Evolutionary conservation across 2,113 vertebrate species (phyloP).

Genomic region (Bucco capensis): DNA sequence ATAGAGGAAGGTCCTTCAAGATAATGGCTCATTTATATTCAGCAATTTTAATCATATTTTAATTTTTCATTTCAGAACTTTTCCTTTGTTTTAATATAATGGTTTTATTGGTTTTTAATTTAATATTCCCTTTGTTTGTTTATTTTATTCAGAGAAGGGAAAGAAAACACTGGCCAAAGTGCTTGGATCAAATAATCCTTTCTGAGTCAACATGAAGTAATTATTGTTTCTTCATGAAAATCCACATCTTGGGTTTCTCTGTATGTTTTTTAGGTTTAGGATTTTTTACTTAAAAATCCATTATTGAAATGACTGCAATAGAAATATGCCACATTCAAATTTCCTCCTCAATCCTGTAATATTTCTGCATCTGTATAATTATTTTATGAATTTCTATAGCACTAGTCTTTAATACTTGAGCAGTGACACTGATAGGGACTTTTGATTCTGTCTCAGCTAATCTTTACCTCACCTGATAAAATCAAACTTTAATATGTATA

Average conservation of each 20-base stretch:
- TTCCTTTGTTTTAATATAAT: neutral
- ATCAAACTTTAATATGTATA: neutral
- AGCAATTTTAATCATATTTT: neutral
- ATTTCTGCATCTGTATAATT: neutral
- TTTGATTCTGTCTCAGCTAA: neutral
- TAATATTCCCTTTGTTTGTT: neutral
- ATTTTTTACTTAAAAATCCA: neutral
- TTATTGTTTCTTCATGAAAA: neutral
- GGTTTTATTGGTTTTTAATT: neutral
- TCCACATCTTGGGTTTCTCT: neutral
- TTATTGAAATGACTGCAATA: rapidly evolving
- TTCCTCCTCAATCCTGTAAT: neutral
- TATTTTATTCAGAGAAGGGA: neutral
- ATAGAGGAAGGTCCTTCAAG: neutral
- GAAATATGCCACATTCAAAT: neutral
- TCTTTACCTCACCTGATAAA: neutral
- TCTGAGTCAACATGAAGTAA: neutral
- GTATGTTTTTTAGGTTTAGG: neutral
- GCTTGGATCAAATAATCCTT: neutral
- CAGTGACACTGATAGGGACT: neutral
- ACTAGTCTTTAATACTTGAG: neutral
- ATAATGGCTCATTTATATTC: neutral
- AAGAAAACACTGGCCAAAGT: neutral
- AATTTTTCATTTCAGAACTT: neutral
- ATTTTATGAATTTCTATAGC: neutral